Base-by-base conservation (phyloP, 2,113 vertebrate species). In the Loxodonta africana region DNA sequence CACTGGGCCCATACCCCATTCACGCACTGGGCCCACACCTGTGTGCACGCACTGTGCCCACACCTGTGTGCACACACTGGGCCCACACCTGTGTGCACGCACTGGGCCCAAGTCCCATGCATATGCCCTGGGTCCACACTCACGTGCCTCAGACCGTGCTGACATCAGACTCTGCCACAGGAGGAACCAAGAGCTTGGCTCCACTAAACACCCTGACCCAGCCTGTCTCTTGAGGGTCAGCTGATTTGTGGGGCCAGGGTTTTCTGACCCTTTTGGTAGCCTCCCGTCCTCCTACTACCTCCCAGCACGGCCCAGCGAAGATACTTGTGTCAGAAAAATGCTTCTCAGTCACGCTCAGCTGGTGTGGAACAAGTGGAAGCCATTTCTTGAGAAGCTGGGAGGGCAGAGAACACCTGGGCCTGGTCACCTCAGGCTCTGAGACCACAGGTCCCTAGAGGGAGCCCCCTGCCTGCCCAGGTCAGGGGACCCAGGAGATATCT, bases 11-110 rank as follows among this genome's bases (percentile, higher is more conserved):
- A 57, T 26, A 14, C 7, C 14, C 25, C 7, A 48, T 25, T 14
- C 51, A 60, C 6, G 21, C 1, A 7, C 11, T n/a, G 69, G 6
- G 33, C 33, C 6, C 21, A 37, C 1, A 3, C 33, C 8, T 0
- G 20, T 5, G 30, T 69, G 14, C 10, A 71, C 30, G 21, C 30
- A 81, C 12, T 33, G 33, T 4, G 57, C 10, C 8, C 67, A 57
- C n/a, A 12, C 7, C 11, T 63, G 2, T 20, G 80, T 23, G 14
- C 51, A 57, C 6, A 23, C 1, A 6, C 11, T 33, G 67, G 6
- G 30, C 67, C 6, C 21, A n/a, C 1, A 3, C 33, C 8, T 0
- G 20, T 5, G 30, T 67, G 63, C 3, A 28, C 63, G 2, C 63
- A 67, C 62, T 12, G 3, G 62, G 63, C 63, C 63, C 63, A 65